Evolutionary conservation across 2,888 invertebrate species (phyloP), one percentile per base, ranked within the genome.

Genomic region (Glaucopsyche alexis): DNA sequence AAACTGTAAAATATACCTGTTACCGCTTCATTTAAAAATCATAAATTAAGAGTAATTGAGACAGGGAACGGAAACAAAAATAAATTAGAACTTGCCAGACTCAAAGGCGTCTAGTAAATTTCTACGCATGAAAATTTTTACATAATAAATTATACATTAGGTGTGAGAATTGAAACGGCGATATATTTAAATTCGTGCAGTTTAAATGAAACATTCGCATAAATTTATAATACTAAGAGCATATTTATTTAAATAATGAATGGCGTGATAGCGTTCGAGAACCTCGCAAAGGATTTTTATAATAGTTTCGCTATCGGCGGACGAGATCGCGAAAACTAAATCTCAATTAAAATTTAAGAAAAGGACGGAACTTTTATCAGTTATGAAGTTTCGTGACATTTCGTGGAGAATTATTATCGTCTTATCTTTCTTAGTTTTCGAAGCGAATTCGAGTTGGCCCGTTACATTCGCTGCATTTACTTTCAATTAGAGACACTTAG

Each of bases 341-440:
- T 88, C 87, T 90, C 87, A 89, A 89, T 91, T 90, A 91, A 89
- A 90, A 90, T 91, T 89, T 88, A 86, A 86, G 87, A 88, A 89
- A 90, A 90, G 88, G 87, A 84, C 86, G 81, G 81, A 90, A 91
- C 87, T 91, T 91, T 92, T 91, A 93, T 92, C 91, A 90, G 91
- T 88, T 91, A 88, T 89, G 87, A 92, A 92, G 89, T 92, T 92
- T 90, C 83, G 85, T 89, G 91, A 91, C 92, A 88, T 90, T 91
- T 87, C 82, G 83, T 86, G 87, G 87, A 90, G 92, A 93, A 89
- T 91, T 91, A 92, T 92, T 91, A 90, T 91, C 88, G 86, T 82
- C 85, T 90, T 91, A 91, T 91, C 92, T 87, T 79, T 75, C 79
- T 80, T 83, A 83, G 85, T 85, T 87, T 82, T 81, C 83, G 84